Evolutionary conservation across 2,113 vertebrate species (phyloP).

Genomic region (Prochilodus magdalenae): DNA sequence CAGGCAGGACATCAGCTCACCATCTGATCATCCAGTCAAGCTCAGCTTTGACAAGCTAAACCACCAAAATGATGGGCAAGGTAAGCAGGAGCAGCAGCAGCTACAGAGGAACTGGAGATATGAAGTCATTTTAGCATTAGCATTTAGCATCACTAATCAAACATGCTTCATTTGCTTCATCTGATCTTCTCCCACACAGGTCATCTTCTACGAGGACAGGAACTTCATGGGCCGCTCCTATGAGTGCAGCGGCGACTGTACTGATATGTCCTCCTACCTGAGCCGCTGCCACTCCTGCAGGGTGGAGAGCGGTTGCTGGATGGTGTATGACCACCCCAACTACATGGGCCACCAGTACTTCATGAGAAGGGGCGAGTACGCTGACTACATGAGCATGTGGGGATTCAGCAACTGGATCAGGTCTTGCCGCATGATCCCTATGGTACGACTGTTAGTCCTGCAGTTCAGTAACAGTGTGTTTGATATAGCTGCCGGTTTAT

Average conservation of each 20-base stretch:
- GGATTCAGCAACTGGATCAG: slow-evolving; percentile 31
- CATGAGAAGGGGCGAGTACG: slow-evolving; percentile 67
- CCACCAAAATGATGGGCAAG: no score
- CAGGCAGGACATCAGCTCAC: no score
- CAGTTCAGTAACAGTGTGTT: background rate
- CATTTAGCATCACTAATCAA: no score
- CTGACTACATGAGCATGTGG: slow-evolving; percentile 18
- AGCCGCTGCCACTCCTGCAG: slow-evolving; percentile 67
- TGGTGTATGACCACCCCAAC: slow-evolving; percentile 70
- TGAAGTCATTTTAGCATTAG: no score
- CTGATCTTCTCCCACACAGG: slow-evolving; percentile 48
- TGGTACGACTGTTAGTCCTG: background rate
- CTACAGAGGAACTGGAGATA: no score
- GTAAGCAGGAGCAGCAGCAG: no score
- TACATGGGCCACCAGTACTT: slow-evolving; percentile 73
- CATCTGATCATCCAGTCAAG: no score
- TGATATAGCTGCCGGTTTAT: background rate
- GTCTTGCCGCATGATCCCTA: slow-evolving; percentile 7
- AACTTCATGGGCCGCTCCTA: slow-evolving; percentile 73
- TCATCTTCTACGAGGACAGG: slow-evolving; percentile 73
- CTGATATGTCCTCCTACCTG: slow-evolving; percentile 66
- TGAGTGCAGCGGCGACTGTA: slow-evolving; percentile 67
- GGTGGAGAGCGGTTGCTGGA: slow-evolving; percentile 71
- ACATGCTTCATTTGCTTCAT: no score
- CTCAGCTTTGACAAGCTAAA: no score